Evolutionary conservation across 2,888 invertebrate genomes (phyloP), one percentile per base, ranked within the genome.

Genomic region (Dynastes hyllus): DNA sequence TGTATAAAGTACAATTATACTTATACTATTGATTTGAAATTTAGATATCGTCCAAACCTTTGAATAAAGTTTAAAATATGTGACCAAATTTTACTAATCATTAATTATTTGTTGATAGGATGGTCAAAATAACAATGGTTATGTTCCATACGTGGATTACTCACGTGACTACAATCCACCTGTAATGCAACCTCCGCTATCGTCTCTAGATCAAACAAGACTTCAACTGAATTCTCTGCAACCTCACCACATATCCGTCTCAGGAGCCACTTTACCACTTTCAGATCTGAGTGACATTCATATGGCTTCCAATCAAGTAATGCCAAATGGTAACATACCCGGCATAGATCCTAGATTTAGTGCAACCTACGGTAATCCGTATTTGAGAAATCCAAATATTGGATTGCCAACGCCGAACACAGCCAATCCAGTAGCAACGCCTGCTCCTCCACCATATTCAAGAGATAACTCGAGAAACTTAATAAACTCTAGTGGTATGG

Each of bases 321-420:
- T 89, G 73, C 86, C 88, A 40, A 89, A 88, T 81, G 88, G 89
- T 61, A 86, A 86, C 70, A 82, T 82, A 55, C 82, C 83, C 6
- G 81, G 84, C 73, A 94, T 97, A 40, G 97, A 97, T 88, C 96
- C 96, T 1, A 91, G 96, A 82, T 97, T 95, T 88, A 96, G 96
- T 73, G 97, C 97, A 53, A 94, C 96, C 6, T 97, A 97, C 86
- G 95, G 96, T 78, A 97, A 97, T 89, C 97, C 97, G 0, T 97
- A 97, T 88, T 90, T 96, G 82, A 91, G 96, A 86, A 93, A 93
- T 80, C 93, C 92, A 70, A 92, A 91, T 81, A 87, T 92, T 11
- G 91, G 92, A 87, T 85, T 91, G 89, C 93, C 91, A 86, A 92
- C 90, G 86, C 92, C 90, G 84, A 93, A 90, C 89, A 95, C 93